Percentiles rank a stretch among this genome's conserved stretches.
These are phyloP conservation scores for Dicycla oo DNA, from an alignment of 2,888 invertebrate genomes.

Conservation along the genomic window DNA sequence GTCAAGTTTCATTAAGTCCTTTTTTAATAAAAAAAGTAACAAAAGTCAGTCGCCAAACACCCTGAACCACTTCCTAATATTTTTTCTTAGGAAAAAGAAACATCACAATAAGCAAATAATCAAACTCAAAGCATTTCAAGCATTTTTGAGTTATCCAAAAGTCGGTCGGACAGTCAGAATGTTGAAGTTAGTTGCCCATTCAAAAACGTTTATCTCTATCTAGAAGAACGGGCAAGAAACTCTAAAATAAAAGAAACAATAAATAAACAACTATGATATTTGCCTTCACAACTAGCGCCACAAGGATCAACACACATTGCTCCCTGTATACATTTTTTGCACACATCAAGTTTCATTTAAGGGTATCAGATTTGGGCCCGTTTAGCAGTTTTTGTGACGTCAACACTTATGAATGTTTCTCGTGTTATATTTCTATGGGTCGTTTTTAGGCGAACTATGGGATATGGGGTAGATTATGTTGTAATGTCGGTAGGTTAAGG, in stretches of 20 bases:
- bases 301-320: constrained; percentile 21
- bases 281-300: no score
- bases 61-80: neutral
- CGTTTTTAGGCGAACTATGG: constrained; percentile 23
- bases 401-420: constrained; percentile 5
- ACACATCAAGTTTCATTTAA: constrained; percentile 62
- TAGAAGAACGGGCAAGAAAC: no score
- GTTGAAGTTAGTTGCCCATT: neutral
- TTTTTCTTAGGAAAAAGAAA: neutral
- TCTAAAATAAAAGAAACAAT: no score
- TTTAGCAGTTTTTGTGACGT: constrained; percentile 48
- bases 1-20: no score
- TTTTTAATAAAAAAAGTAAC: neutral
- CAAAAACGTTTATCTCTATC: no score
- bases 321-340: constrained; percentile 54
- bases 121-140: neutral
- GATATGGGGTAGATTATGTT: constrained; percentile 3
- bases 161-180: no score
- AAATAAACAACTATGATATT: constrained; percentile 20
- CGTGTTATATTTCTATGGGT: constrained; percentile 22
- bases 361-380: constrained; percentile 55
- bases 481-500: neutral
- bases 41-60: neutral
- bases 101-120: neutral
- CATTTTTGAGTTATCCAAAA: neutral